A percentile compares a stretch with the other conserved stretches of the same genome.
Evolutionary conservation across 2,888 invertebrate species (phyloP).

Genomic region (Schrankia costaestrigalis): DNA sequence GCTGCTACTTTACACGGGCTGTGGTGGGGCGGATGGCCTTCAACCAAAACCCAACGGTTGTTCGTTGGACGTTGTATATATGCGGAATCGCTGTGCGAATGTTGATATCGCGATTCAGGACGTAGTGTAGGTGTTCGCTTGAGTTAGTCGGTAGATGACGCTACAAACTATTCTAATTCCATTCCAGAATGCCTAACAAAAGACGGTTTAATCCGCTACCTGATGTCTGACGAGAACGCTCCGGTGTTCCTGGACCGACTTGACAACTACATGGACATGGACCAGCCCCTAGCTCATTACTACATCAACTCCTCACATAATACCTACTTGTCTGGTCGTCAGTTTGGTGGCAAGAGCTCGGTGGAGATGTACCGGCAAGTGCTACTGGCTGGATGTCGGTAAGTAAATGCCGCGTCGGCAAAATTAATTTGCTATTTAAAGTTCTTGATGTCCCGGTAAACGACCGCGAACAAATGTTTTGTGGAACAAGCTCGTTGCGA

Average conservation of each 20-base stretch:
- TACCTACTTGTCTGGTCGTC: slow-evolving; percentile 95
- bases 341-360: slow-evolving; percentile 98
- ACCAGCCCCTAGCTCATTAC: slow-evolving; percentile 98
- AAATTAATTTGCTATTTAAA: not conserved
- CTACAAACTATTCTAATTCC: too few relatives aligned
- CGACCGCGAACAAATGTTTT: too few relatives aligned
- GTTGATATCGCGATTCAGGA: too few relatives aligned
- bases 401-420: slow-evolving; percentile 26
- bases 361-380: slow-evolving; percentile 99
- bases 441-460: too few relatives aligned
- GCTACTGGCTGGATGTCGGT: slow-evolving; percentile 97
- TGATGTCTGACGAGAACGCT: slow-evolving; percentile 99
- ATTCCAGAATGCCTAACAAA: slow-evolving; percentile 90
- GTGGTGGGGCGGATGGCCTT: too few relatives aligned
- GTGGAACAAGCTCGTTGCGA: not conserved
- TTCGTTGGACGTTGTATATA: too few relatives aligned
- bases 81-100: too few relatives aligned
- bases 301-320: slow-evolving; percentile 99
- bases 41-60: too few relatives aligned
- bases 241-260: slow-evolving; percentile 99
- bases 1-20: too few relatives aligned
- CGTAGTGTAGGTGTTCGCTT: too few relatives aligned
- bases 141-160: too few relatives aligned
- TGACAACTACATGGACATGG: slow-evolving; percentile 99
- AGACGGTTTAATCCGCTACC: slow-evolving; percentile 97